Percentiles rank a stretch among this genome's conserved stretches.
phyloP scores from a whole-genome alignment of 1,140 invertebrate genomes.

The Wiebesia pumilae region DNA sequence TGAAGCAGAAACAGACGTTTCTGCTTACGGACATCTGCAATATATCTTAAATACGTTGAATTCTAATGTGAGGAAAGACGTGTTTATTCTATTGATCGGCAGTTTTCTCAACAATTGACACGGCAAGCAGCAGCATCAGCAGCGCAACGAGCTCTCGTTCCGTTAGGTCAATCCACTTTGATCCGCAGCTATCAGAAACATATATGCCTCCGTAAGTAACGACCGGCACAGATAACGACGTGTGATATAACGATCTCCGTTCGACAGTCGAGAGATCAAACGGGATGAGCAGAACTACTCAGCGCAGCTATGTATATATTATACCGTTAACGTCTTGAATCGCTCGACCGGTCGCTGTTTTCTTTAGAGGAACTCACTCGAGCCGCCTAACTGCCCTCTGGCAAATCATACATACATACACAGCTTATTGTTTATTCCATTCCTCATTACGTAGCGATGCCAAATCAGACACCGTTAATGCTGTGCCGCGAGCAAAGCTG shows the following conservation, averaged over 20 bases:
- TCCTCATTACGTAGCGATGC: slow-evolving; percentile 13
- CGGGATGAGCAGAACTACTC: slow-evolving; percentile 55
- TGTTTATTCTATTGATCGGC: no score
- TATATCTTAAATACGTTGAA: no score
- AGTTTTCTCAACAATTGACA: slow-evolving; percentile 54
- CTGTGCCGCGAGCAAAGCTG: neutral
- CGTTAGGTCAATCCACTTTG: slow-evolving; percentile 57
- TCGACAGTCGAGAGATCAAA: slow-evolving; percentile 58
- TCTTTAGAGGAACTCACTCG: neutral
- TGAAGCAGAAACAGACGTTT: no score
- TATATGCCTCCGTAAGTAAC: slow-evolving; percentile 6
- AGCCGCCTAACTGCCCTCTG: neutral
- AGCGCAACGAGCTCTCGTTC: slow-evolving; percentile 40
- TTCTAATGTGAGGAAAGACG: no score
- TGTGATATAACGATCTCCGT: slow-evolving; percentile 65
- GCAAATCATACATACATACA: neutral
- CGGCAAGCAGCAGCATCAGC: neutral
- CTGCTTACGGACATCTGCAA: no score
- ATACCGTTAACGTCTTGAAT: slow-evolving; percentile 25
- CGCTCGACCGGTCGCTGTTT: slow-evolving; percentile 11
- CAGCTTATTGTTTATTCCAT: slow-evolving; percentile 47
- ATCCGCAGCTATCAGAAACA: slow-evolving; percentile 48
- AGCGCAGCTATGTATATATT: neutral
- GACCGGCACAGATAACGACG: slow-evolving; percentile 66
- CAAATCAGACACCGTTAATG: neutral